Evolutionary conservation across 2,888 invertebrate genomes (phyloP), one percentile per base, ranked within the genome.

Genomic region (Osedax fenrisi): DNA sequence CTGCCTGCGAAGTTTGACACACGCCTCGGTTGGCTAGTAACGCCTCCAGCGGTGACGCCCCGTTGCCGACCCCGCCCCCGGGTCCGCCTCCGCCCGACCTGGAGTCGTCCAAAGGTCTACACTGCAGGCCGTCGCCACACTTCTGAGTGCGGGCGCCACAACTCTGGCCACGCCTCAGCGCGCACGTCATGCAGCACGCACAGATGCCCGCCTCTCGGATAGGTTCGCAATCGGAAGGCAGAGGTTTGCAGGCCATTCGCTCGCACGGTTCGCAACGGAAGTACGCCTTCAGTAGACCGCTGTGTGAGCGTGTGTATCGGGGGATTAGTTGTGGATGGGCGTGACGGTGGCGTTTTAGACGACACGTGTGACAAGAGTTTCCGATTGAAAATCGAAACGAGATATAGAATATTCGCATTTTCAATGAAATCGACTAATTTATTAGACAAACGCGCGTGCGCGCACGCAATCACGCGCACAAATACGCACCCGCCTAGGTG

Each of bases 111-210:
- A 61, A 64, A 23, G 73, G 72, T 26, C 56, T 23, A 61, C 76
- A 76, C 59, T 21, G 23, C 1, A 76, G 72, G 1, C 76, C 76
- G 10, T 25, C 56, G n/a, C 72, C 76, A 68, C 76, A 76, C 21
- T 72, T 76, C 27, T 75, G 75, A 27, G 75, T 75, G 62, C 41
- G 70, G 25, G 74, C 59, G 0, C 76, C 76, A 27, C 76, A 76
- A 10, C 72, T 22, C 1, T 75, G 72, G 27, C 75, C 76, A 25
- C 22, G 27, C 5, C 27, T 3, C 10, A 27, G 76, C 21, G 76
- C 76, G 23, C 76, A 76, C 25, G 71, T 71, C 72, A 72, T 26
- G 75, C 76, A 76, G 41, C 76, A 76, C 26, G 67, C 70, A 27
- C 76, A 76, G 56, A 76, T 71, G 0, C 76, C 76, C 23, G 71